phyloP scores from a whole-genome alignment of 1,140 invertebrate species.

The Pararge aegeria region DNA sequence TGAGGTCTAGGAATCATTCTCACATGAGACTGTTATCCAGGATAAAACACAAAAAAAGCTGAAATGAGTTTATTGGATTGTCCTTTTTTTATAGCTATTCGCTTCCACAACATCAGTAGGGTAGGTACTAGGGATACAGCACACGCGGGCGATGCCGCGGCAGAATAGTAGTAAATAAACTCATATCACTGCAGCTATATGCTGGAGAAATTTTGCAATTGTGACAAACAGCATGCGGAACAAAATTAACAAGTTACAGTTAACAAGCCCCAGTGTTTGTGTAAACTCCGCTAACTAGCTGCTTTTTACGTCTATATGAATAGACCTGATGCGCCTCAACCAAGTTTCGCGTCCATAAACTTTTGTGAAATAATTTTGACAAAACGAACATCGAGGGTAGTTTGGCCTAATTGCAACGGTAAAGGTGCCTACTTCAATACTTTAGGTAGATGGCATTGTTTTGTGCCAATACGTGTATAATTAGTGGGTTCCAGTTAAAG shows the following conservation, averaged over 20 bases:
- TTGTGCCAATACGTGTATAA: neutral
- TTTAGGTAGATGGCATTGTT: slow-evolving; percentile 2
- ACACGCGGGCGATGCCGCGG: too few relatives aligned
- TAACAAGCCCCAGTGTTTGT: slow-evolving; percentile 69
- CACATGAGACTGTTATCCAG: too few relatives aligned
- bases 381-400: slow-evolving; percentile 12
- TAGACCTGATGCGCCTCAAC: slow-evolving; percentile 43
- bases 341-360: slow-evolving; percentile 38
- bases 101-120: too few relatives aligned
- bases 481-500: neutral
- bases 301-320: slow-evolving; percentile 60
- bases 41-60: too few relatives aligned
- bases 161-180: too few relatives aligned
- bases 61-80: too few relatives aligned
- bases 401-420: slow-evolving; percentile 10
- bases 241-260: slow-evolving; percentile 75
- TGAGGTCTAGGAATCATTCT: too few relatives aligned
- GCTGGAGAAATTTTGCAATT: slow-evolving; percentile 39
- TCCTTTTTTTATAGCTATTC: too few relatives aligned
- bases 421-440: neutral
- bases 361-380: slow-evolving; percentile 44
- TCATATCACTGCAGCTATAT: slow-evolving; percentile 11
- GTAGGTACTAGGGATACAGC: too few relatives aligned
- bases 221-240: slow-evolving; percentile 60
- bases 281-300: slow-evolving; percentile 72